Conservation (phyloP, 2,888 invertebrate species). For the Ceraclea dissimilis region DNA sequence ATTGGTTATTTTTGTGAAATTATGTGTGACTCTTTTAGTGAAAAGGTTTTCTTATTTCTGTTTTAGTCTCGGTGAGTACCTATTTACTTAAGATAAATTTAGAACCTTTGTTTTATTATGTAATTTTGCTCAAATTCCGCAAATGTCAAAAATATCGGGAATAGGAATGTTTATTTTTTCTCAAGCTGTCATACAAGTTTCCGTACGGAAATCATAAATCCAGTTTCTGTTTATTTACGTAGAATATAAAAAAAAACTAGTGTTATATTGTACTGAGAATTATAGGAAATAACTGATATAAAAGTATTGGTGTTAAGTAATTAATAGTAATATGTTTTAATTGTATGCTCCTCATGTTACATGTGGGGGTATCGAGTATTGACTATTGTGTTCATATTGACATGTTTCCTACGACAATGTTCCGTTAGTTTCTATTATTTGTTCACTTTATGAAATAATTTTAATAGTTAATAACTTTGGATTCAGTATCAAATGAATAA, state of each 20-base stretch:
- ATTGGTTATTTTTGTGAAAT: slow-evolving; percentile 14
- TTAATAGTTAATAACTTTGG: too few relatives aligned
- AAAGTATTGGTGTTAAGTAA: too few relatives aligned
- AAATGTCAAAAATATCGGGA: slow-evolving; percentile 8
- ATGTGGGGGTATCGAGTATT: too few relatives aligned
- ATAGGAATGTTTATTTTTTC: slow-evolving; percentile 13
- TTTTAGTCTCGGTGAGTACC: slow-evolving; percentile 9
- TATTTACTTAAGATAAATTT: not conserved
- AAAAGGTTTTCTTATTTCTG: slow-evolving; percentile 4
- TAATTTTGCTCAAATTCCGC: not conserved
- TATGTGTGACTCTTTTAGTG: slow-evolving; percentile 17
- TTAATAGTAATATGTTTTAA: too few relatives aligned
- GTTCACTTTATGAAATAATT: too few relatives aligned
- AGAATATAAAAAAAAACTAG: not conserved
- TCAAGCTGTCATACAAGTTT: slow-evolving; percentile 14
- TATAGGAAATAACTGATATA: too few relatives aligned
- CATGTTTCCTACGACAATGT: too few relatives aligned
- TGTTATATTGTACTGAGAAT: not conserved
- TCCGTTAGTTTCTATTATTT: too few relatives aligned
- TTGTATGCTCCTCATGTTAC: too few relatives aligned
- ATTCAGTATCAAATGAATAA: too few relatives aligned
- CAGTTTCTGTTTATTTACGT: not conserved
- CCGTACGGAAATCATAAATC: slow-evolving; percentile 4
- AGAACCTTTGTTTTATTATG: not conserved
- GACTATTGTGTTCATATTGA: too few relatives aligned